Evolutionary conservation across 2,888 invertebrate genomes (phyloP).

Genomic region (Luffia ferchaultella): DNA sequence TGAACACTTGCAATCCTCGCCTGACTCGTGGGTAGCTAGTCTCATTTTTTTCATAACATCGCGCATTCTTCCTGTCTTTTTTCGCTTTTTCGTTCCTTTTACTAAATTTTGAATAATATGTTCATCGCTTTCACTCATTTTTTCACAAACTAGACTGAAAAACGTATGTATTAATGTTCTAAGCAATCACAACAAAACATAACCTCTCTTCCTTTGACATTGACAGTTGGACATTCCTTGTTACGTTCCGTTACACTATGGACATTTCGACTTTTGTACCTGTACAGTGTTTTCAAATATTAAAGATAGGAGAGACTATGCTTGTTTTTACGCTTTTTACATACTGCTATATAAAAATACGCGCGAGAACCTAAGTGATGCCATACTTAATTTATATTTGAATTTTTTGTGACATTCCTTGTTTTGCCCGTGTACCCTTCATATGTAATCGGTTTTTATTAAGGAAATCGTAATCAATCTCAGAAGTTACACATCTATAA

Average conservation of each 20-base stretch:
- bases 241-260: slow-evolving; percentile 12
- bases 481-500: slow-evolving; percentile 8
- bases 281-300: slow-evolving; percentile 9
- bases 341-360: slow-evolving; percentile 6
- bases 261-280: slow-evolving; percentile 11
- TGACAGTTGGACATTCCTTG: slow-evolving; percentile 8
- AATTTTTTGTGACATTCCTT: too few relatives aligned
- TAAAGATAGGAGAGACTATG: too few relatives aligned
- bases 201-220: too few relatives aligned
- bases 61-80: slow-evolving; percentile 12
- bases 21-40: slow-evolving; percentile 9
- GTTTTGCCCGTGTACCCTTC: too few relatives aligned
- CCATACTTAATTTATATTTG: too few relatives aligned
- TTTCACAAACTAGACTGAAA: background rate
- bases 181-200: slow-evolving; percentile 8
- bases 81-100: slow-evolving; percentile 9
- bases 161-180: too few relatives aligned
- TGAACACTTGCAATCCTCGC: slow-evolving; percentile 8
- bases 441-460: slow-evolving; percentile 6
- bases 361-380: slow-evolving; percentile 6
- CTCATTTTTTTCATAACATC: slow-evolving; percentile 13
- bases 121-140: slow-evolving; percentile 8
- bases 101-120: slow-evolving; percentile 3
- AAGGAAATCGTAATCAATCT: slow-evolving; percentile 6
- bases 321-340: slow-evolving; percentile 7